Evolutionary conservation across 2,113 vertebrate genomes (phyloP).

Genomic region (Anarhynchus alexandrinus): DNA sequence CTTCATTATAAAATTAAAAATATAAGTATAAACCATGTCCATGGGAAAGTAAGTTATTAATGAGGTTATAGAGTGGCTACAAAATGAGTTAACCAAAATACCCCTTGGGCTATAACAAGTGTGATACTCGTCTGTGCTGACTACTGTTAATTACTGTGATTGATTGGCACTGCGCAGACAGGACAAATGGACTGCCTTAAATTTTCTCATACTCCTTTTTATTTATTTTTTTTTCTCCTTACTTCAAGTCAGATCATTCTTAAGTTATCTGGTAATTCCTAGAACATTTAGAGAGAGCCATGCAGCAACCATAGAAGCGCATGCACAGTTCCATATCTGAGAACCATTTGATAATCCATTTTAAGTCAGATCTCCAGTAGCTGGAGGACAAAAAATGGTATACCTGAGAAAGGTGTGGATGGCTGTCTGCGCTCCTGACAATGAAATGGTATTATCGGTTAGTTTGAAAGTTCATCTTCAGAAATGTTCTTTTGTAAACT

Average conservation of each 20-base stretch:
- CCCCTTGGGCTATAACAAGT: neutral
- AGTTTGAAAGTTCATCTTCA: neutral
- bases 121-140: neutral
- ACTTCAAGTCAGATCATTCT: neutral
- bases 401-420: neutral
- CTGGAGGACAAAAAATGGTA: neutral
- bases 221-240: neutral
- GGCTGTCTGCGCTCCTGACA: neutral
- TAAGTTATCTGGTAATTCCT: neutral
- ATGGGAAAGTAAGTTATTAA: neutral
- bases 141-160: neutral
- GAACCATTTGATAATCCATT: neutral
- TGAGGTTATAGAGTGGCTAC: neutral
- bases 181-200: neutral
- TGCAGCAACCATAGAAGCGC: neutral
- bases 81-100: neutral
- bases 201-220: neutral
- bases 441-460: neutral
- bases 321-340: neutral
- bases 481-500: neutral
- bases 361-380: neutral
- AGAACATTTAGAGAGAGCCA: neutral
- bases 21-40: neutral
- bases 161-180: neutral
- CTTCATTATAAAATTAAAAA: constrained; percentile 29